Evolutionary conservation across 2,797 vertebrate genomes (phyloP), one percentile per base, ranked within the genome.

Genomic region (Urophycis tenuis): DNA sequence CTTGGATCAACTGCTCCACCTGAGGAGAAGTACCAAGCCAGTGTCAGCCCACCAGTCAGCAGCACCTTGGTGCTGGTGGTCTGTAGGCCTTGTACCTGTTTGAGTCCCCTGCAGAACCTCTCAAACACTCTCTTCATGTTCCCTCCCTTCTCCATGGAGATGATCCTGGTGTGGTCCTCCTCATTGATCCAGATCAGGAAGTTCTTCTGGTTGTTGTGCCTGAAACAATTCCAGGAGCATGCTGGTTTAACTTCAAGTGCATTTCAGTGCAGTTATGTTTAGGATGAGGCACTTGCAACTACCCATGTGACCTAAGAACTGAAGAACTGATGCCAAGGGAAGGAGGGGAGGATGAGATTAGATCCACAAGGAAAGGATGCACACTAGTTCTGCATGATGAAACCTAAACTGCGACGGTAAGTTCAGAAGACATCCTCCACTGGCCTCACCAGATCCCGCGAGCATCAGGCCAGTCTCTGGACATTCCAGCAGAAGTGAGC

Each of bases 51-150:
- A 31, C 29, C 25, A 4, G 64, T 17, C 67, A 5, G 29, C 53
- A n/a, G 5, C 22, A 22, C 22, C 53, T 9, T 3, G 53, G 53
- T 17, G 15, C 9, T 7, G n/a, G n/a, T 60, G 53, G 53, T 25
- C 3, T n/a, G 22, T 60, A 25, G 69, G 15, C 1, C 36, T 6
- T 29, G 71, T 92, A 95, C 94, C 87, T 95, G 93, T 87, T 93
- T 93, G 12, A 95, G 89, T 80, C 94, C 94, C 74, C 89, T 90
- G 80, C 94, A 95, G 91, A 95, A 95, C 35, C 94, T 91, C 74
- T 95, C 94, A 88, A 95, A 95, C 45, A 95, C 94, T 3, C 94
- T 85, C 77, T 94, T 95, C 94, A 95, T 95, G 76, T 95, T 95
- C 75, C 94, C 94, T 15, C 94, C 93, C 73, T 94, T 95, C 82